Conservation (phyloP, 2,888 invertebrate genomes). For the Cloeon dipterum region DNA sequence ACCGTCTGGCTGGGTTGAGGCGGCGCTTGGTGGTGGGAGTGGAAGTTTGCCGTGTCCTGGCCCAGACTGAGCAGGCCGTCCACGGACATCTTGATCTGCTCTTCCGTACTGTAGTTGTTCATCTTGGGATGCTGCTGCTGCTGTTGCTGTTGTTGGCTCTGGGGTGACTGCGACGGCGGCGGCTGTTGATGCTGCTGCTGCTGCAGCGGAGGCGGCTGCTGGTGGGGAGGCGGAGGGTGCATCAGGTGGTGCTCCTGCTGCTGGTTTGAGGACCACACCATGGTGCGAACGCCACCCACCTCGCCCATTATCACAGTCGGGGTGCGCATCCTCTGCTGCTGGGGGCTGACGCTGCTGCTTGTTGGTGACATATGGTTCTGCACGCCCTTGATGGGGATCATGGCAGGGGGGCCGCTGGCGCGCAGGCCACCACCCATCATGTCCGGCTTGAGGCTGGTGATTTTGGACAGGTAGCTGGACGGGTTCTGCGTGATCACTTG, state of each 20-base stretch:
- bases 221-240: slow-evolving; percentile 1
- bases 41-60: slow-evolving; percentile 6
- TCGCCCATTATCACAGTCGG: slow-evolving; percentile 87
- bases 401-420: too few relatives aligned
- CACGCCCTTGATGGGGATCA: too few relatives aligned
- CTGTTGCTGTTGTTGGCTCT: slow-evolving; percentile 1
- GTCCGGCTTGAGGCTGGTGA: slow-evolving; percentile 8
- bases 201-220: slow-evolving; percentile 3
- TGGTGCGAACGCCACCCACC: slow-evolving; percentile 60
- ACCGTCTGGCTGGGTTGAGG: slow-evolving; percentile 11
- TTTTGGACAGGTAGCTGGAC: too few relatives aligned
- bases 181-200: slow-evolving; percentile 19
- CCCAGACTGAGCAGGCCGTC: slow-evolving; percentile 12
- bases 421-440: too few relatives aligned
- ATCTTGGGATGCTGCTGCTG: slow-evolving; percentile 4
- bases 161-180: too few relatives aligned
- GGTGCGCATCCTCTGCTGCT: slow-evolving; percentile 21
- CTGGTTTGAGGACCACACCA: slow-evolving; percentile 40
- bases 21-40: slow-evolving; percentile 11
- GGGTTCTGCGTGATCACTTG: too few relatives aligned
- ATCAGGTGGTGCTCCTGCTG: slow-evolving; percentile 14
- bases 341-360: slow-evolving; percentile 23
- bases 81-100: slow-evolving; percentile 7
- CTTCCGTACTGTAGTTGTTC: not conserved
- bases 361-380: slow-evolving; percentile 11